Conservation (phyloP, 2,797 vertebrate species). For the Salmo trutta region DNA sequence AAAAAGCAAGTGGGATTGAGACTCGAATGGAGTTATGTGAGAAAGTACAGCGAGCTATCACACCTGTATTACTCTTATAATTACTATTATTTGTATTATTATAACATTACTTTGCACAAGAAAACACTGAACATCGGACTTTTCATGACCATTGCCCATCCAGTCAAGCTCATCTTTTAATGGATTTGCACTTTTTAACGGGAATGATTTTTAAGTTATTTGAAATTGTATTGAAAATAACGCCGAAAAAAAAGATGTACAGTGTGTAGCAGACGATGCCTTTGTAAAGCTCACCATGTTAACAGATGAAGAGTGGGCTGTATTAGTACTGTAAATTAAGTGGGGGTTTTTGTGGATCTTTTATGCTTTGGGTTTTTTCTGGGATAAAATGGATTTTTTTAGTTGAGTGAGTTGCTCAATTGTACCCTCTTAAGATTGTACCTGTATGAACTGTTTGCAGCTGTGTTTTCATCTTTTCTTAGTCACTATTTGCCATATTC, state of each 20-base stretch:
- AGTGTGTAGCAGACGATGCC: conserved; percentile 50
- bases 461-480: neutral
- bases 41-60: conserved; percentile 14
- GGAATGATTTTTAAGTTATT: conserved; percentile 58
- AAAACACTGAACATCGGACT: conserved; percentile 29
- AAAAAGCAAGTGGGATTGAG: conserved; percentile 14
- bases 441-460: neutral
- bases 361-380: neutral
- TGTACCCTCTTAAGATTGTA: neutral
- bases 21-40: conserved; percentile 17
- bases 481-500: neutral
- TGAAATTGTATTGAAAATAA: conserved; percentile 34
- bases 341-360: conserved; percentile 30
- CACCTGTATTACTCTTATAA: conserved; percentile 32
- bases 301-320: conserved; percentile 49
- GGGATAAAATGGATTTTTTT: neutral
- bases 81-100: conserved; percentile 12
- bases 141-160: conserved; percentile 51
- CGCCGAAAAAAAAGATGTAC: conserved; percentile 35
- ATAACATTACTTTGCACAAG: conserved; percentile 74
- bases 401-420: neutral
- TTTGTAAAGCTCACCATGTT: conserved; percentile 59
- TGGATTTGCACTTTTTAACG: conserved; percentile 59
- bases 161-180: conserved; percentile 40
- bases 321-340: conserved; percentile 51